phyloP scores from a whole-genome alignment of 2,888 invertebrate genomes.

The Drosophila neonasuta region DNA sequence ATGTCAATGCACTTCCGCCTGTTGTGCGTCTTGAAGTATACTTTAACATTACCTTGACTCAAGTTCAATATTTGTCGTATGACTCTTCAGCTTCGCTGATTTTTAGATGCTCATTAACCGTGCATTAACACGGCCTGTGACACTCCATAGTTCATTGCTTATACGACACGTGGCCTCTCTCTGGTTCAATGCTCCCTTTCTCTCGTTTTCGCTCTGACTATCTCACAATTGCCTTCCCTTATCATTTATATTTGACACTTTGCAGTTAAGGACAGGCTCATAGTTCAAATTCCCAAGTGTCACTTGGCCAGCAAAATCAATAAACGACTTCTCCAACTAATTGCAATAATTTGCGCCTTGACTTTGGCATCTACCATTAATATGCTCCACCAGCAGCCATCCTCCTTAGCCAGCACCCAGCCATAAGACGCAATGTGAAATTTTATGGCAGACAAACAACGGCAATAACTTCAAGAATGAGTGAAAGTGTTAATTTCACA shows the following conservation, averaged over 20 bases:
- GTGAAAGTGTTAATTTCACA: conserved; percentile 72
- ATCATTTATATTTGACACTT: conserved; percentile 37
- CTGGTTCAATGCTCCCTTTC: conserved; percentile 42
- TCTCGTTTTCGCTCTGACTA: neutral
- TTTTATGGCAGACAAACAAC: conserved; percentile 45
- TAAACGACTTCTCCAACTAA: conserved; percentile 60
- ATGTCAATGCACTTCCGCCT: conserved; percentile 69
- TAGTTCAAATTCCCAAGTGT: conserved; percentile 63
- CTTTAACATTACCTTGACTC: conserved; percentile 35
- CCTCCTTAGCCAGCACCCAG: conserved; percentile 4
- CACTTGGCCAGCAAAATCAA: conserved; percentile 66
- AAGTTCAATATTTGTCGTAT: conserved; percentile 39
- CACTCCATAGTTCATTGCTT: conserved; percentile 39
- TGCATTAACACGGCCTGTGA: conserved; percentile 25
- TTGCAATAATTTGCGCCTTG: conserved; percentile 68
- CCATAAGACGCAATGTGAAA: conserved; percentile 30
- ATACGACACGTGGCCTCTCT: conserved; percentile 10
- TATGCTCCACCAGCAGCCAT: neutral
- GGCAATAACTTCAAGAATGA: conserved; percentile 30
- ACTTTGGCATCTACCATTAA: conserved; percentile 24
- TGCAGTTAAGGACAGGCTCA: conserved; percentile 13
- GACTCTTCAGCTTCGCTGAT: conserved; percentile 56
- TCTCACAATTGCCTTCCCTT: conserved; percentile 13
- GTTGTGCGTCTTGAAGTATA: conserved; percentile 6
- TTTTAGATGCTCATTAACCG: conserved; percentile 52